Evolutionary conservation across 1,140 invertebrate species (phyloP), one percentile per base, ranked within the genome.

Genomic region (Linepithema humile): DNA sequence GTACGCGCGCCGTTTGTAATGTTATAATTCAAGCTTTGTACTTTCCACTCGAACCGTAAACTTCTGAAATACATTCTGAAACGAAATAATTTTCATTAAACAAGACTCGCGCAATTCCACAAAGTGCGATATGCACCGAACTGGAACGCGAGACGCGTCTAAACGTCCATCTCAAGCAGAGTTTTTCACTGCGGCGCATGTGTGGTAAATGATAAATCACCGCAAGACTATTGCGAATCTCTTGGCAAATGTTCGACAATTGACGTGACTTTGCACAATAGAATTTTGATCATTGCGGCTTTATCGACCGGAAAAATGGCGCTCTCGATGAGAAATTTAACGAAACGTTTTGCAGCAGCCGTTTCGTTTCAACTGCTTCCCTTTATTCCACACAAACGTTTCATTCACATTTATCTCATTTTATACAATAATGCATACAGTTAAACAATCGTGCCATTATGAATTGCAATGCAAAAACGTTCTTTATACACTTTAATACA

Each of bases 11-110:
- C 23, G 17, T 50, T 40, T 9, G 5, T 20, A 38, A 38, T 65
- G 15, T 65, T 29, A 40, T 26, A 26, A 67, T 78, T 67, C 45
- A 15, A 26, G 43, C 35, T 78, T 40, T 29, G 23, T 38, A 40
- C 9, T 53, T n/a, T 65, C 55, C 9, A 32, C 4, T 38, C 15
- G 38, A 78, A 78, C 50, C 9, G 12, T 53, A 67, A 77, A 50
- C 20, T 77, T 62, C 15, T 67, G 20, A 67, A 50, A 50, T 67
- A 38, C 15, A 77, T 67, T 53, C n/a, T 78, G 2, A 40, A 78
- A 55, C 62, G n/a, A 29, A 78, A 78, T 78, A 55, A 78, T 78
- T 55, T 78, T 78, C 62, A 69, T 78, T 78, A 78, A 69, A 20
- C 17, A 7, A 50, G 67, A 50, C 35, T 78, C 5, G 23, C 26